Evolutionary conservation across 1,140 invertebrate species (phyloP), one percentile per base, ranked within the genome.

Genomic region (Stegodyphus mimosarum): DNA sequence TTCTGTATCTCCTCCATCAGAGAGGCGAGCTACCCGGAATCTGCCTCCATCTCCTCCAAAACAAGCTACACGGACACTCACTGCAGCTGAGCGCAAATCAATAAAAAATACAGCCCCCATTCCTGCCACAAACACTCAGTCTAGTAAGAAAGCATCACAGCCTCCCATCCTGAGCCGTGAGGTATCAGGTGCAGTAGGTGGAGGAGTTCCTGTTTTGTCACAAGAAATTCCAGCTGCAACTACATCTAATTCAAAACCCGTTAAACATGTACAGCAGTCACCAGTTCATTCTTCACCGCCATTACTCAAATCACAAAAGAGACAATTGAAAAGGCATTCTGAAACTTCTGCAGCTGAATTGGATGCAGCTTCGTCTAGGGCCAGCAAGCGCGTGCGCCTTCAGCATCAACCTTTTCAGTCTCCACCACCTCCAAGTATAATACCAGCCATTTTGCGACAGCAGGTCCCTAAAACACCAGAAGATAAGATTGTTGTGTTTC

Each of bases 401-500:
- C 93, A 94, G 90, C 94, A 94, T 18, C 94, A 95, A 89, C 93
- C 94, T 9, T 96, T 95, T 90, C 95, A 96, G 88, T 95, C 94
- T 87, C 95, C 95, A 0, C 90, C 94, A 51, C 94, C 95, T 13
- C 95, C 95, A 89, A 90, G 93, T 6, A 92, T 92, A 51, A 91
- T 92, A 0, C 93, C 93, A 15, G 86, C 89, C 11, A 83, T 86
- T 18, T 64, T 83, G 53, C 92, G 50, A 94, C 93, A 55, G 91
- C 93, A 10, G 91, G 92, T 15, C 67, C 90, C 91, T 0, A 93
- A 93, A 89, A 91, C 91, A 71, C 91, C 92, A 18, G 95, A 96
- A 88, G 95, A 96, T 79, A 96, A 96, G 90, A 93, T 96, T 49
- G 95, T 95, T 89, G 86, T 91, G 9, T 90, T 91, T 81, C 90